Evolutionary conservation across 2,888 invertebrate genomes (phyloP).

Genomic region (Aelia acuminata): DNA sequence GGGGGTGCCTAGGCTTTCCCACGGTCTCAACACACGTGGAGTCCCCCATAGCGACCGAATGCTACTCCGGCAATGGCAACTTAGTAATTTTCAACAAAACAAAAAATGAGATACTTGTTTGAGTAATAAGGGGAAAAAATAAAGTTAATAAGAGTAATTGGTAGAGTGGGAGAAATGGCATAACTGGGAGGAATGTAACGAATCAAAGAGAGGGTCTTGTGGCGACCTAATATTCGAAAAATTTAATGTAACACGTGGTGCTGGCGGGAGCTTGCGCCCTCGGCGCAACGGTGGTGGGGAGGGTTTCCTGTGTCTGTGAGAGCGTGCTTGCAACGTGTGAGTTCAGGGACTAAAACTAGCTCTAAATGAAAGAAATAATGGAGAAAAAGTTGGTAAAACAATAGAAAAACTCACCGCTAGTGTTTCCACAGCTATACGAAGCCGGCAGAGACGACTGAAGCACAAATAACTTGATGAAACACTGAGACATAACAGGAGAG

Average conservation of each 20-base stretch:
- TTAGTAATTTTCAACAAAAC: neutral
- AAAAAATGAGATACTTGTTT: neutral
- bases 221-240: conserved; percentile 36
- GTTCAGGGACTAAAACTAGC: conserved; percentile 7
- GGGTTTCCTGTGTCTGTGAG: conserved; percentile 56
- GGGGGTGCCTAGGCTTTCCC: conserved; percentile 38
- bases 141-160: neutral
- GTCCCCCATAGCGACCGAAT: conserved; percentile 40
- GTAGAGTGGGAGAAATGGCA: neutral
- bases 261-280: conserved; percentile 55
- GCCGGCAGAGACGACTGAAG: conserved; percentile 30
- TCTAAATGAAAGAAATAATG: neutral
- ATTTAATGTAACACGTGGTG: conserved; percentile 52
- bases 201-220: neutral
- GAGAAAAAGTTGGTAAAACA: neutral
- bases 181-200: neutral
- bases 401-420: conserved; percentile 44
- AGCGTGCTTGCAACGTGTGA: conserved; percentile 54
- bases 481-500: neutral
- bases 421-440: neutral
- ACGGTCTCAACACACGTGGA: conserved; percentile 39
- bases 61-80: neutral
- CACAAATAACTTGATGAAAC: conserved; percentile 50
- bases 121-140: neutral
- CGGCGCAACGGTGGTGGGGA: conserved; percentile 49